Base-by-base conservation (phyloP, 2,797 vertebrate species). In the Capromys pilorides region DNA sequence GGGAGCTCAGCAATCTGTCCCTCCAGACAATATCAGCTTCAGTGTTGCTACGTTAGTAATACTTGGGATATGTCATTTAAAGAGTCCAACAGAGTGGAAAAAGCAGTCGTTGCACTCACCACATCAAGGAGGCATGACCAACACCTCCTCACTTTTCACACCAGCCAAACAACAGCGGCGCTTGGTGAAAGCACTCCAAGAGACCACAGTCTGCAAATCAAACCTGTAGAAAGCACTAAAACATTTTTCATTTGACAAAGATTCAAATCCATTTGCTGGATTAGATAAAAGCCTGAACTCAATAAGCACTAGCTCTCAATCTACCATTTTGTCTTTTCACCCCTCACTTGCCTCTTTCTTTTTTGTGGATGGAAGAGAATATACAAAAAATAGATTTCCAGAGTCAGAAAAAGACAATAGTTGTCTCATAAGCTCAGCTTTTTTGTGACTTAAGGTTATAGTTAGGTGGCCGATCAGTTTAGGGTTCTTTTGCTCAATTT, bases 341-440 rank as follows among this genome's bases (percentile, higher is more conserved):
- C 45, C 18, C 36, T 79, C 39, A 4, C 18, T 59, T 1, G 1
- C 24, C 45, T 66, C 33, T 84, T 78, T 31, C 54, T 87, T 21
- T 54, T 86, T 19, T 4, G 41, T 4, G 64, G 78, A 57, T 0
- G 39, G 41, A 77, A 81, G 22, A 33, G 33, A 86, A 5, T 12
- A 24, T 9, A 80, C 0, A 83, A 49, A 79, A 91, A 62, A 66
- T 85, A 95, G 93, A 94, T 49, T 49, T 61, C 3, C 66, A n/a
- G 36, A 11, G 19, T n/a, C 6, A 90, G 86, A 89, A 88, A 71
- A 51, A 91, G 41, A 54, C 71, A 88, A 78, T 4, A 8, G 81
- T 11, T 88, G 83, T 54, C 94, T 93, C 71, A 82, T 28, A 71
- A 85, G 19, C 71, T 69, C 71, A 73, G 71, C 39, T 86, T 51